Base-by-base conservation (phyloP, 2,888 invertebrate species). In the Tipula unca region DNA sequence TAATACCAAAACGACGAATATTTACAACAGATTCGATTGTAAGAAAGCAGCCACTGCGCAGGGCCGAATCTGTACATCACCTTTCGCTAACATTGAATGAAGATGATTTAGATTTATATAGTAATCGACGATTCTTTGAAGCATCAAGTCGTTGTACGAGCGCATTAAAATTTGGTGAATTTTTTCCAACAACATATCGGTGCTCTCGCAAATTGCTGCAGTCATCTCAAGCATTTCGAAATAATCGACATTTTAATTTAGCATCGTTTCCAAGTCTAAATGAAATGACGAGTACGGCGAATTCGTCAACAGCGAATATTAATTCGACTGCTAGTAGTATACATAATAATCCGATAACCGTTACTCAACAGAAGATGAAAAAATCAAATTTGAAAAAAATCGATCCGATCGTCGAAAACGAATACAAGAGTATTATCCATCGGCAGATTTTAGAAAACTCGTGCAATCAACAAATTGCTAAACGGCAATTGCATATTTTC, bases 401-500 rank as follows among this genome's bases (percentile, higher is more conserved):
- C 3, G 84, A 84, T 39, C 36, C 84, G 25, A 8, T 36, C 17
- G 35, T 36, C 32, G 91, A 91, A 87, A 89, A 89, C 3, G 89
- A 91, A 85, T 91, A 91, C 86, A 89, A 89, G 84, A 88, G 88
- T 85, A 89, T 91, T 14, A 91, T 91, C 39, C 89, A 90, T 86
- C 89, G 89, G 85, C 89, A 90, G 87, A 91, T 91, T 87, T 88
- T 91, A 88, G 90, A 91, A 87, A 90, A 88, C 3, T 89, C 89
- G 86, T 90, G 90, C 54, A 91, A 91, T 86, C 89, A 89, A 17
- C 91, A 90, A 85, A 89, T 91, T 86, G 88, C 91, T 6, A 93
- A 93, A 88, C 92, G 93, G 87, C 95, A 96, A 89, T 91, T 95
- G 39, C 95, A 95, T 89, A 95, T 95, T 86, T 95, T 95, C 88